A percentile compares a stretch with the other conserved stretches of the same genome.
Evolutionary conservation across 2,113 vertebrate genomes (phyloP).

Genomic region (Microtus richardsoni): DNA sequence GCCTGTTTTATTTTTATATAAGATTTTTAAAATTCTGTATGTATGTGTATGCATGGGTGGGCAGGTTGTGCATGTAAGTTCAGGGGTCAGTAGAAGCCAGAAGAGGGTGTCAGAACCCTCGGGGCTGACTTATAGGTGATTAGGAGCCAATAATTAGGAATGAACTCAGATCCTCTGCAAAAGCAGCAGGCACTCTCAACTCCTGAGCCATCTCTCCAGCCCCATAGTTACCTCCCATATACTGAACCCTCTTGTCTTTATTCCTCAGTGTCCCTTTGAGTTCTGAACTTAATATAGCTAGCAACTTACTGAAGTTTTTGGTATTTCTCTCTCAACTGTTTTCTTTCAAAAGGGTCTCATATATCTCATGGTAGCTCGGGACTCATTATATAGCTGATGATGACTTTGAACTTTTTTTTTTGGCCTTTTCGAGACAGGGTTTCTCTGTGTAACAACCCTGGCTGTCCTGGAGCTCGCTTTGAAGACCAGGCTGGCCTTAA

Average conservation of each 20-base stretch:
- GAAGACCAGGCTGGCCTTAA: not conserved
- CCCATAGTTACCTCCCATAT: not conserved
- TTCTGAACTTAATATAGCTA: not conserved
- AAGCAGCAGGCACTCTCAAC: not conserved
- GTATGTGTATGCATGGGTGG: not conserved
- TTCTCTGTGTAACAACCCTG: not conserved
- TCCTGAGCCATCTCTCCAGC: not conserved
- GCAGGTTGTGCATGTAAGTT: too few species aligned
- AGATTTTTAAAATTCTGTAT: not conserved
- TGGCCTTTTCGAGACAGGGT: not conserved
- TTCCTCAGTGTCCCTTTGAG: not conserved
- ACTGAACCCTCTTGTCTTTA: not conserved
- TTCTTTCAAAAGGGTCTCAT: not conserved
- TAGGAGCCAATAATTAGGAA: not conserved
- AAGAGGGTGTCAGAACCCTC: not conserved
- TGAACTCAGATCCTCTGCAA: not conserved
- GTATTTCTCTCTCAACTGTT: not conserved
- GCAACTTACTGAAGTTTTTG: not conserved
- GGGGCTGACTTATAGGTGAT: not conserved
- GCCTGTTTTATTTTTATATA: not conserved
- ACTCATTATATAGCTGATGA: not conserved
- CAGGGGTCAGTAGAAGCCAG: not conserved
- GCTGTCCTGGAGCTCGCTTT: not conserved
- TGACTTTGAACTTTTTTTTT: not conserved
- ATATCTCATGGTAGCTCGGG: not conserved